Evolutionary conservation across 2,113 vertebrate species (phyloP), one percentile per base, ranked within the genome.

Genomic region (Nothoprocta perdicaria): DNA sequence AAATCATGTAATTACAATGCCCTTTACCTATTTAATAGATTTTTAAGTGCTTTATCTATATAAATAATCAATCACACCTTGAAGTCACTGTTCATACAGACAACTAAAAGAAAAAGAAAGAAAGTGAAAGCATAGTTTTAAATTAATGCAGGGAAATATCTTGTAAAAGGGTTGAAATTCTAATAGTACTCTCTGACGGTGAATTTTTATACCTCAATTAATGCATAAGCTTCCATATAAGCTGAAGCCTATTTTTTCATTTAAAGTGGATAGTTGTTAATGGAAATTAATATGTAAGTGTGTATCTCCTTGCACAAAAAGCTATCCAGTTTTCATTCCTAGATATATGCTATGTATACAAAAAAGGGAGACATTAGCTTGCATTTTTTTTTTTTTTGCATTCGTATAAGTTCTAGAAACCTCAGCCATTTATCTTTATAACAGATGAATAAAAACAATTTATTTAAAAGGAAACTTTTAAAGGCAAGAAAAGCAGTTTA

Each of bases 161-260:
- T 69, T 5, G 3, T 86, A 91, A 91, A 38, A 79, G 58, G 60
- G 71, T 96, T 89, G 84, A 91, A 72, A 81, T 74, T 95, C 53
- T 77, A 71, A 21, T 63, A 79, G 7, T 12, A 62, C 31, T 76
- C 71, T 69, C 71, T 67, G 45, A 88, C 71, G 50, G n/a, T 53
- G 33, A 92, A 62, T 92, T 86, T 94, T 95, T 94, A 88, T 84
- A 33, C 17, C 84, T 90, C 50, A 92, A 45, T 93, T 90, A 92
- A 84, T 79, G 55, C 45, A 71, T 16, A 5, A 41, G 77, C 11
- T 84, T 93, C 50, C 9, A 40, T 55, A 63, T 63, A 62, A 84
- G 11, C 45, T 4, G 8, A 8, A 89, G 81, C 4, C 2, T 80
- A 46, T 67, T 95, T 94, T 86, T 92, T 45, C 60, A 77, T 57